Evolutionary conservation across 2,797 vertebrate species (phyloP), one percentile per base, ranked within the genome.

Genomic region (Iguana delicatissima): DNA sequence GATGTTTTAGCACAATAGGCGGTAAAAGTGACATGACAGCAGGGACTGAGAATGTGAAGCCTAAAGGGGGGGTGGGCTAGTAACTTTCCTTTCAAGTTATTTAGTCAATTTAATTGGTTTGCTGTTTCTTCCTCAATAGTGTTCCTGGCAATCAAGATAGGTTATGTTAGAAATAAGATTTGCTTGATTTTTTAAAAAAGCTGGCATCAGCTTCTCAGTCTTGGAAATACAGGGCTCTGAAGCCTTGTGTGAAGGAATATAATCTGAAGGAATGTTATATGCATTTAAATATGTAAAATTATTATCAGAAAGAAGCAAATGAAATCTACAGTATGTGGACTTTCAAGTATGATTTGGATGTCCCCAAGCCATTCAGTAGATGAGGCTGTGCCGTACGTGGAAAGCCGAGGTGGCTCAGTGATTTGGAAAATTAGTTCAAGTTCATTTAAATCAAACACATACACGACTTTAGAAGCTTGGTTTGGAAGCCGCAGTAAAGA

Each of bases 371-470:
- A 86, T 81, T 59, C 52, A 38, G 38, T 42, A 35, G 18, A 74
- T 74, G 74, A 86, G 55, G 18, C 50, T 74, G 12, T 73, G 29
- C 79, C 22, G 57, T 64, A 22, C 22, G 77, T 55, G 38, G 69
- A 76, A 86, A 86, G 50, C 84, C 62, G 42, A 57, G 14, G 77
- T 67, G 59, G 46, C 35, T 69, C 69, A 83, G 29, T 29, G 67
- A 85, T 77, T 86, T 86, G 69, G 57, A 86, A 86, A 91, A 86
- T 69, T 67, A 35, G 42, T 85, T 86, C 80, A 77, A 32, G 67
- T 62, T 88, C 55, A 62, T 89, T 82, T 86, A 80, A 79, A 85
- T 79, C 88, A 72, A 69, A 77, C 55, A 64, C 57, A 77, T 9
- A 38, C 62, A 52, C 50, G 32, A 32, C 57, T 85, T 91, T 24